A percentile compares a stretch with the other conserved stretches of the same genome.
phyloP scores from a whole-genome alignment of 2,113 vertebrate species.

The Calyptommatus sinebrachiatus region DNA sequence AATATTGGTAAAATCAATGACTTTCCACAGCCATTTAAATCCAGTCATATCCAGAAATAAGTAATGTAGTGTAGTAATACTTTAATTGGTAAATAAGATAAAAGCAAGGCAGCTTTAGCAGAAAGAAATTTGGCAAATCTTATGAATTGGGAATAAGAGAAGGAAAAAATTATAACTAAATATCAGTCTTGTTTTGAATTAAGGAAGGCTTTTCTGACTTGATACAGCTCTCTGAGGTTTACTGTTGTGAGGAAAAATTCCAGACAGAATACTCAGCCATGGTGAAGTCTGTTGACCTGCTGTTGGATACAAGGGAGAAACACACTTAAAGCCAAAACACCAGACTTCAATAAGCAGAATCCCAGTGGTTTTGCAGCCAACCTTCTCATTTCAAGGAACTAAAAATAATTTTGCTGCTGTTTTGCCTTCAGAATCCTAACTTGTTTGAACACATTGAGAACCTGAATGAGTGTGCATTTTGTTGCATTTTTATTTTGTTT shows the following conservation, averaged over 20 bases:
- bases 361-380: slow-evolving; percentile 63
- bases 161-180: slow-evolving; percentile 28
- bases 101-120: slow-evolving; percentile 32
- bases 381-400: slow-evolving; percentile 51
- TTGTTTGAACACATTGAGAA: neutral
- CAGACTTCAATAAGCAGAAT: slow-evolving; percentile 60
- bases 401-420: slow-evolving; percentile 46
- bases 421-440: slow-evolving; percentile 44
- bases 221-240: slow-evolving; percentile 56
- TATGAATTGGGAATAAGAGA: slow-evolving; percentile 6
- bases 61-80: neutral
- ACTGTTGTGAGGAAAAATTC: slow-evolving; percentile 65
- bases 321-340: slow-evolving; percentile 64
- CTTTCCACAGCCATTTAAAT: neutral
- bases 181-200: slow-evolving; percentile 40
- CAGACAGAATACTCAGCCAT: slow-evolving; percentile 64
- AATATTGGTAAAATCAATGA: too few species aligned
- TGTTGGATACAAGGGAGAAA: slow-evolving; percentile 63
- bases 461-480: neutral
- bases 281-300: slow-evolving; percentile 67
- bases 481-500: neutral
- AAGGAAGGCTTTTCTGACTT: slow-evolving; percentile 43
- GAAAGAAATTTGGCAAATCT: slow-evolving; percentile 7
- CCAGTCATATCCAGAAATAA: neutral
- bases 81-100: neutral